Evolutionary conservation across 2,888 invertebrate species (phyloP), one percentile per base, ranked within the genome.

Genomic region (Griposia aprilina): DNA sequence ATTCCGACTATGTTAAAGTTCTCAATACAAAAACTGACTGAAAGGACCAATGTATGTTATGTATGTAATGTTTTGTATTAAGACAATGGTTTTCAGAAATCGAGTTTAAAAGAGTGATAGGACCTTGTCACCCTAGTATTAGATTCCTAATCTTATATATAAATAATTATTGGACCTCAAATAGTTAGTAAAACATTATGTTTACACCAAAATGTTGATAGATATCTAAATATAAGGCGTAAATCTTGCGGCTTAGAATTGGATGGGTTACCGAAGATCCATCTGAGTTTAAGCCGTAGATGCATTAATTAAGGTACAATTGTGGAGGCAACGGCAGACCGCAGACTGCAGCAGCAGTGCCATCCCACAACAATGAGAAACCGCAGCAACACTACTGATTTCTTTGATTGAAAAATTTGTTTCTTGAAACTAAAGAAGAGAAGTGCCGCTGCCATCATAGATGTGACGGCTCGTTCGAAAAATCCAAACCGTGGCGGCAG

Each of bases 181-280:
- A 48, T 87, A 87, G 81, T 45, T 7, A 41, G 20, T 88, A 87
- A 74, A n/a, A 83, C 45, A 88, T 83, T 83, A 88, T 88, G 79
- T 87, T 84, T 88, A 88, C 87, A 87, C 65, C 66, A 72, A 41
- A 41, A 78, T 66, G 71, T 83, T 80, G 48, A 48, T 66, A 66
- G 5, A 48, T 76, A 55, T 78, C 13, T 85, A 73, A 76, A 55
- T 59, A 55, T 88, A 84, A 78, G 76, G 10, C 20, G 2, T 17
- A 20, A 26, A 2, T 26, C 30, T 48, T 62, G 11, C 67, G 69
- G 72, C 55, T 45, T 75, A n/a, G 41, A 60, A 63, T 30, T 41
- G 1, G 73, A 80, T 77, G 74, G 76, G 74, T 75, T 41, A 36
- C 7, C 13, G 26, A 48, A 15, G 41, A 45, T 6, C 30, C 10